A percentile compares a stretch with the other conserved stretches of the same genome.
Conservation (phyloP, 53 echinoderm and acorn worm species). For the Patiria pectinifera region DNA sequence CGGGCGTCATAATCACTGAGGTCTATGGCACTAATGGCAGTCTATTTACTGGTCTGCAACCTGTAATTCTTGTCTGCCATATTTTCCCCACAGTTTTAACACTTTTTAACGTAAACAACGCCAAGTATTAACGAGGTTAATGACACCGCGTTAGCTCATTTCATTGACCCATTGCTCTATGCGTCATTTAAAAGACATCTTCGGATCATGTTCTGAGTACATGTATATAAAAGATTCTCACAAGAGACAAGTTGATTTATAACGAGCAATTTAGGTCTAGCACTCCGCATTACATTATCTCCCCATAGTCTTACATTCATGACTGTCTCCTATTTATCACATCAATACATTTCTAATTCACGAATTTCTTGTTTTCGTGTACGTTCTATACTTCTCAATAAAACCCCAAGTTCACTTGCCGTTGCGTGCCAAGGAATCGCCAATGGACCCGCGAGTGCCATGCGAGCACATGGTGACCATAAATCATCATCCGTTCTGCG, state of each 20-base stretch:
- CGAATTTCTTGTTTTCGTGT: not conserved
- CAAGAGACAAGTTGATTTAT: not conserved
- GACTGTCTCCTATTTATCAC: not conserved
- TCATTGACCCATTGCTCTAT: too few relatives aligned
- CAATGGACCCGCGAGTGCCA: not conserved
- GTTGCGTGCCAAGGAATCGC: not conserved
- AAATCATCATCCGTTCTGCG: conserved; percentile 22
- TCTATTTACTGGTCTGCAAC: too few relatives aligned
- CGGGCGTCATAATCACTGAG: too few relatives aligned
- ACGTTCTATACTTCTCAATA: not conserved
- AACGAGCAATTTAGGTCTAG: not conserved
- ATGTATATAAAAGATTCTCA: not conserved
- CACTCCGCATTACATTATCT: not conserved
- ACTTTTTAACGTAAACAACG: too few relatives aligned
- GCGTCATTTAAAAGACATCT: not conserved
- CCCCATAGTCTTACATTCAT: not conserved
- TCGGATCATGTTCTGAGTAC: not conserved
- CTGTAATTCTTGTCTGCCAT: too few relatives aligned
- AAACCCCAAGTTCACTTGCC: not conserved
- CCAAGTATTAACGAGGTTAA: too few relatives aligned
- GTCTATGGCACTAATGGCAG: too few relatives aligned
- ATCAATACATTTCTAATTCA: not conserved
- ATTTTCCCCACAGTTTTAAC: too few relatives aligned
- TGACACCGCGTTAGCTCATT: too few relatives aligned
- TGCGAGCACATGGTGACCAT: conserved; percentile 18